Percentiles rank a stretch among this genome's conserved stretches.
These are phyloP conservation scores for Mnemiopsis leidyi DNA, from an alignment of 37 sponge, comb jelly and placozoan species.

Conservation along the genomic window DNA sequence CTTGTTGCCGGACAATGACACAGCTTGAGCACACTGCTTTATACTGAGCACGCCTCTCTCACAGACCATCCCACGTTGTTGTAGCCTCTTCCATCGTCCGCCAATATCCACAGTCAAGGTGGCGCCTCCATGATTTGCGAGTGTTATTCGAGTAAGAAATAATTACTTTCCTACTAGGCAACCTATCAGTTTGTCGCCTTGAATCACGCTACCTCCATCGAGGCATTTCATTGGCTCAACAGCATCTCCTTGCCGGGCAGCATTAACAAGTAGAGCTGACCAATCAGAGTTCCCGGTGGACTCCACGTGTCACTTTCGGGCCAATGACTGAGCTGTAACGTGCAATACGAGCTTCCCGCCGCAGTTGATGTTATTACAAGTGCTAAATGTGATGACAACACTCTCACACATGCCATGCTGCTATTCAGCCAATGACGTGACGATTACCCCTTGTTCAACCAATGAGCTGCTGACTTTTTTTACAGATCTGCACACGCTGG, in stretches of 20 bases:
- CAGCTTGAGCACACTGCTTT: neutral
- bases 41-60: neutral
- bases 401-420: neutral
- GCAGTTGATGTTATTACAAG: neutral
- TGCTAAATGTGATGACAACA: neutral
- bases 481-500: neutral
- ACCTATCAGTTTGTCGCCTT: neutral
- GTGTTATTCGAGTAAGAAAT: neutral
- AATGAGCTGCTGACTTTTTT: neutral
- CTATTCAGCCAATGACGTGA: neutral
- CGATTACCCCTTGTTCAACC: neutral
- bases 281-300: neutral
- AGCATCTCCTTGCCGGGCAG: neutral
- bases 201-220: neutral
- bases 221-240: neutral
- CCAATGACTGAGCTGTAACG: neutral
- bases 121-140: neutral
- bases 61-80: neutral
- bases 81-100: neutral
- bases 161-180: neutral
- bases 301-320: neutral
- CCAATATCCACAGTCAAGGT: neutral
- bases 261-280: neutral
- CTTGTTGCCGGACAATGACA: slow-evolving; percentile 33
- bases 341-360: neutral